phyloP scores from a whole-genome alignment of 2,797 vertebrate genomes.

The Pseudomugil tenellus region DNA sequence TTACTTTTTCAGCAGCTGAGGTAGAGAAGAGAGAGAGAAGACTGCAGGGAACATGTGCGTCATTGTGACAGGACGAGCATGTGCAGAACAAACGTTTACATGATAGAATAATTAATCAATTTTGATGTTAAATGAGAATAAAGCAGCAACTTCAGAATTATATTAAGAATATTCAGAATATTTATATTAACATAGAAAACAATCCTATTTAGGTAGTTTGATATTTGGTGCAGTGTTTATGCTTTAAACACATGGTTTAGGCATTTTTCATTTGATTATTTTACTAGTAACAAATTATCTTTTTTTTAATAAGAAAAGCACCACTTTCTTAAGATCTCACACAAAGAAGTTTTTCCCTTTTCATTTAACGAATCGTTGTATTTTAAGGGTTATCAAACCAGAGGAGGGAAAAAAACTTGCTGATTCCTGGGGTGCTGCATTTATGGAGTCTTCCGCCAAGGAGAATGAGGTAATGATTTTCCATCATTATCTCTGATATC shows the following conservation, averaged over 20 bases:
- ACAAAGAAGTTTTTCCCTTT: background rate
- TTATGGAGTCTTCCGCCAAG: constrained; percentile 90
- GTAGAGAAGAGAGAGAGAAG: too few species aligned
- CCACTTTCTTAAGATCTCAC: background rate
- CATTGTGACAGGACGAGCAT: too few species aligned
- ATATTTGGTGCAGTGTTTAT: background rate
- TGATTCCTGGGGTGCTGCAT: constrained; percentile 87
- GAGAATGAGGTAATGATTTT: constrained; percentile 85
- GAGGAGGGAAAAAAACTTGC: constrained; percentile 90
- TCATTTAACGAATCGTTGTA: background rate
- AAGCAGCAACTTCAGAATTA: too few species aligned
- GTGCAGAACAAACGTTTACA: too few species aligned
- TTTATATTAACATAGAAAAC: background rate
- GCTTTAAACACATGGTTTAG: background rate
- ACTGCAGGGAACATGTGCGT: too few species aligned
- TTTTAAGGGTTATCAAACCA: constrained; percentile 84
- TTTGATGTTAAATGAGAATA: too few species aligned
- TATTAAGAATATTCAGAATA: too few species aligned
- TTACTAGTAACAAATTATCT: background rate
- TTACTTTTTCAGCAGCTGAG: too few species aligned
- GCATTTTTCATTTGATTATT: background rate
- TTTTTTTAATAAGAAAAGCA: background rate
- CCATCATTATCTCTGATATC: background rate
- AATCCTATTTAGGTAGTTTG: background rate
- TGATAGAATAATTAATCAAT: too few species aligned